Base-by-base conservation (phyloP, 2,113 vertebrate genomes). In the Chelonoidis abingdonii region DNA sequence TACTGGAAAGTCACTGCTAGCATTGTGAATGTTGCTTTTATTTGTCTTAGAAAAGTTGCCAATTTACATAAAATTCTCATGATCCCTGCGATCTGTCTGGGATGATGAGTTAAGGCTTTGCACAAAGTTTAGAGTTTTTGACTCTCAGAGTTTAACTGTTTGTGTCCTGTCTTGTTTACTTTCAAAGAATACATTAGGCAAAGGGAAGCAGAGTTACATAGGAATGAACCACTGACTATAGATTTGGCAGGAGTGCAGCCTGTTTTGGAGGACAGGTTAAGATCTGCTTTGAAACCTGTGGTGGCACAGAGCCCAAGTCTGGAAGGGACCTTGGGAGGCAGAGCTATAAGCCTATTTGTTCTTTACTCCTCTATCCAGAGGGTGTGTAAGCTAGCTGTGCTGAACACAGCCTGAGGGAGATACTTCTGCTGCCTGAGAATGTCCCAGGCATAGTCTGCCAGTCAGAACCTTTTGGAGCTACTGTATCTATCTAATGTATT, bases 141-240 rank as follows among this genome's bases (percentile, higher is more conserved):
- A 69, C 84, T 93, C 49, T 35, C 80, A 78, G 93, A 95, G 44
- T 80, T 97, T 88, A 84, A 80, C 6, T 53, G 2, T 56, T 16
- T 21, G 25, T 84, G 78, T 57, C 62, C 9, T 35, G 92, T 76
- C 12, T 78, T 78, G 41, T 47, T 80, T 86, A 49, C 4, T 93
- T 93, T 91, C 29, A 84, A 44, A 94, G 93, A 22, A 8, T 11
- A 52, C 8, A 2, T 19, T 86, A 53, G 12, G 78, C 44, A 76
- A 72, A 84, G 80, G 31, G n/a, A 22, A 41, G 7, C 16, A 93
- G 13, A 47, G 11, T 47, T 47, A 47, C n/a, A 72, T 38, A 38
- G 65, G n/a, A 72, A 72, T 72, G 65, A 72, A 72, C 35, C 65
- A 72, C 19, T 35, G 81, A 84, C 27, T 13, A 9, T 6, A 86